Conservation (phyloP, 2,797 vertebrate species). For the Tolypeutes matacus region DNA sequence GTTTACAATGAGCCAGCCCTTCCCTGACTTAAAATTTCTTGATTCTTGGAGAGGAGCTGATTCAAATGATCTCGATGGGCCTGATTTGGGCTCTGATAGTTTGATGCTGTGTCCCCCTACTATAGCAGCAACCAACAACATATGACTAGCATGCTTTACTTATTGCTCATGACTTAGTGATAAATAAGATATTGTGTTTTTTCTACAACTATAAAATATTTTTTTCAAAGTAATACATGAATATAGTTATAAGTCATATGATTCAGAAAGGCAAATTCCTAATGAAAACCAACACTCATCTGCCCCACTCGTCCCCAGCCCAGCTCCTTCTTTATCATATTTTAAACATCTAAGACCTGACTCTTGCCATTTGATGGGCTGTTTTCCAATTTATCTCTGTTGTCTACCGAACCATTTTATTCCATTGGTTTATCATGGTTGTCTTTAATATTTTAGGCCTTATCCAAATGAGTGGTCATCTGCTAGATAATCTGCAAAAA, state of each 20-base stretch:
- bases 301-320: neutral
- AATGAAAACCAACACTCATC: neutral
- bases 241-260: neutral
- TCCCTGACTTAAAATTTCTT: neutral
- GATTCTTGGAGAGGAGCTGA: conserved; percentile 25
- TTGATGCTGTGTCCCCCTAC: neutral
- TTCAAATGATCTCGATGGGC: neutral
- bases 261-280: neutral
- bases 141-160: neutral
- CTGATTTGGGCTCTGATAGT: neutral
- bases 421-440: neutral
- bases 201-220: neutral
- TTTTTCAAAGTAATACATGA: neutral
- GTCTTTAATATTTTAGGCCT: neutral
- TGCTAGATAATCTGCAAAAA: neutral
- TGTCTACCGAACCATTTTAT: neutral
- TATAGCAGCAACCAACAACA: neutral
- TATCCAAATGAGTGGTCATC: neutral
- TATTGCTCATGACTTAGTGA: neutral
- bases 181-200: neutral
- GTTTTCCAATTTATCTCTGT: neutral
- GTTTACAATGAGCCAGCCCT: neutral
- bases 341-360: neutral
- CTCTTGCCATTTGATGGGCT: neutral
- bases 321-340: neutral